These are phyloP conservation scores for Protonemura montana DNA, from an alignment of 2,888 invertebrate species.

Conservation along the genomic window DNA sequence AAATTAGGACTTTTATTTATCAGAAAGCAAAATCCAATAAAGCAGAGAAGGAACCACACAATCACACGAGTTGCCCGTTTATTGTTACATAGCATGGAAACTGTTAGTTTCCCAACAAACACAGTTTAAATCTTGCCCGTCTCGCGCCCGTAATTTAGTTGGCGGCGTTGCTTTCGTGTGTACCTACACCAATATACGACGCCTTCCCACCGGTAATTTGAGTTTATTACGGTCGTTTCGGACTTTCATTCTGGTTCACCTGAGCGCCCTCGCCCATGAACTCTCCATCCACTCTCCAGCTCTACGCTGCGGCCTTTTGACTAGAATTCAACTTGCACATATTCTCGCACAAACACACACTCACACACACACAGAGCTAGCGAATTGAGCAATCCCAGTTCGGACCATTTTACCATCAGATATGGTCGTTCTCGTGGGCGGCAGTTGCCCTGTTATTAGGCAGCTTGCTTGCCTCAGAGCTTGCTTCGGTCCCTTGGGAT, in stretches of 20 bases:
- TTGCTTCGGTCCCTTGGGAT: not conserved
- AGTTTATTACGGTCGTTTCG: slow-evolving; percentile 34
- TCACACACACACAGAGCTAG: too few species aligned
- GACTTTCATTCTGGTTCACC: not conserved
- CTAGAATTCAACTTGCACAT: not conserved
- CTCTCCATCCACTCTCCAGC: not conserved
- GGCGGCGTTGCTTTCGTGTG: not conserved
- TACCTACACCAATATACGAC: not conserved
- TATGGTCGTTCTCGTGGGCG: not conserved
- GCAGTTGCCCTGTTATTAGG: not conserved
- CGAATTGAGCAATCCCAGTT: not conserved
- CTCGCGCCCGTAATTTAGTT: slow-evolving; percentile 23
- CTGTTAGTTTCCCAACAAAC: slow-evolving; percentile 17
- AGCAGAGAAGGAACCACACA: not conserved
- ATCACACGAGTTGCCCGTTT: not conserved
- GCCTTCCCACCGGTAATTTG: slow-evolving; percentile 33
- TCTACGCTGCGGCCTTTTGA: not conserved
- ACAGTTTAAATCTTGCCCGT: slow-evolving; percentile 25
- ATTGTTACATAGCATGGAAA: not conserved
- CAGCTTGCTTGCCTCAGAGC: not conserved
- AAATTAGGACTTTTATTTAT: not conserved
- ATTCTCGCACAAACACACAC: not conserved
- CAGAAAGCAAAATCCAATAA: not conserved
- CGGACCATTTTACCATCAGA: not conserved
- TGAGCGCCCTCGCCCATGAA: not conserved